phyloP scores from a whole-genome alignment of 2,113 vertebrate species.

The Smithornis capensis region DNA sequence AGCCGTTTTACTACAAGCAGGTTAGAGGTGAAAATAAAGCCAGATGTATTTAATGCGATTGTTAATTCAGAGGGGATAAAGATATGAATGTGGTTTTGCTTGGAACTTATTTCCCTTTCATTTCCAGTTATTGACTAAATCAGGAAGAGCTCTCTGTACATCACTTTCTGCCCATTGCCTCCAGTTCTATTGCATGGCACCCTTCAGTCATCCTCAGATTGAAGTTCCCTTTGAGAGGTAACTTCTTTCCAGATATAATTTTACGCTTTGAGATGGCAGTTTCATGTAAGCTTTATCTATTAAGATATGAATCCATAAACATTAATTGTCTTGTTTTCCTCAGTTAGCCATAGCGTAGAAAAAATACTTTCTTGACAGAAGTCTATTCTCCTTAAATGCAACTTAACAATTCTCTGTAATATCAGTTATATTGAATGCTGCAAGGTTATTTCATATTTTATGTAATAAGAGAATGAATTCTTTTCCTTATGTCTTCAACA shows the following conservation, averaged over 20 bases:
- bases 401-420: neutral
- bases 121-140: neutral
- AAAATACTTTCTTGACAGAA: neutral
- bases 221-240: neutral
- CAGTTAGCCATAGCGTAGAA: neutral
- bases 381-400: neutral
- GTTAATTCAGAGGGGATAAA: neutral
- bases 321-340: neutral
- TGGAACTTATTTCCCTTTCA: neutral
- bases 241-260: neutral
- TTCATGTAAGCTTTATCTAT: neutral
- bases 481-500: neutral
- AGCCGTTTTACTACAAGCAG: neutral
- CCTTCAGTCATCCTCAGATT: neutral
- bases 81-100: accelerated
- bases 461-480: neutral
- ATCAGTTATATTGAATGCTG: neutral
- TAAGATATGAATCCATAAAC: neutral
- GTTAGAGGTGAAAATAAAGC: neutral
- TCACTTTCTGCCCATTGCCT: neutral
- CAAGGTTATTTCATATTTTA: neutral
- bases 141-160: neutral
- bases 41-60: neutral
- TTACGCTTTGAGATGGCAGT: neutral
- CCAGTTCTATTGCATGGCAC: neutral